Conservation (phyloP, 2,113 vertebrate genomes). For the Rallus limicola region DNA sequence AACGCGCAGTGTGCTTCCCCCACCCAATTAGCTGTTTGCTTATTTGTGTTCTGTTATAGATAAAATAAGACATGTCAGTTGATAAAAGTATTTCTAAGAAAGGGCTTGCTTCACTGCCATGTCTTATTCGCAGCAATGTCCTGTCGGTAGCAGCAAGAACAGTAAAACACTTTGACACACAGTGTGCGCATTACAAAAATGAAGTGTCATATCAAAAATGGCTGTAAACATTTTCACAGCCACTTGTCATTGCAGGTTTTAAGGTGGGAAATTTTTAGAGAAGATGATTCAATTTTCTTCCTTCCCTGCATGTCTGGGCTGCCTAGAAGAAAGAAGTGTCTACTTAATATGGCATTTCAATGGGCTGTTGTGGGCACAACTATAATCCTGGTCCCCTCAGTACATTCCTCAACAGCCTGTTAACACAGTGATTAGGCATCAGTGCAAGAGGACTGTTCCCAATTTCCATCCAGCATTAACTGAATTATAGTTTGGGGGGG, state of each 20-base stretch:
- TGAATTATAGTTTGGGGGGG: rapidly evolving
- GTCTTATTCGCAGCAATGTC: slow-evolving; percentile 13
- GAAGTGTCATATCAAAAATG: slow-evolving; percentile 30
- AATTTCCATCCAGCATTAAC: not conserved
- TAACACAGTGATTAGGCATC: not conserved
- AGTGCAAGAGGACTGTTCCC: not conserved
- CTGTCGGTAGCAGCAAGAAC: not conserved
- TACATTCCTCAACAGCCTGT: not conserved
- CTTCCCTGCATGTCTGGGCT: not conserved
- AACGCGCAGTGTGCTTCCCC: rapidly evolving
- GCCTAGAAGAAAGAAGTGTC: not conserved
- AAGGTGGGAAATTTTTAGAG: slow-evolving; percentile 40
- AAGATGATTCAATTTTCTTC: slow-evolving; percentile 5
- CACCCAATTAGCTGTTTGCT: not conserved
- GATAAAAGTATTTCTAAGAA: not conserved
- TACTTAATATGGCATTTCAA: not conserved
- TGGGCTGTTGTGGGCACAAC: not conserved
- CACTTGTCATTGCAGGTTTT: slow-evolving; percentile 31
- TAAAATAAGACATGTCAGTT: not conserved
- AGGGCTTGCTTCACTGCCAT: slow-evolving; percentile 16
- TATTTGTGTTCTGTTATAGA: not conserved
- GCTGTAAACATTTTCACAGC: slow-evolving; percentile 56
- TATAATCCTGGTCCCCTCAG: not conserved
- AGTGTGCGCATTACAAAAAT: not conserved
- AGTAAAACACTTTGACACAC: slow-evolving; percentile 40